A percentile compares a stretch with the other conserved stretches of the same genome.
Conservation (phyloP, 2,113 vertebrate species). For the Clarias magur region DNA sequence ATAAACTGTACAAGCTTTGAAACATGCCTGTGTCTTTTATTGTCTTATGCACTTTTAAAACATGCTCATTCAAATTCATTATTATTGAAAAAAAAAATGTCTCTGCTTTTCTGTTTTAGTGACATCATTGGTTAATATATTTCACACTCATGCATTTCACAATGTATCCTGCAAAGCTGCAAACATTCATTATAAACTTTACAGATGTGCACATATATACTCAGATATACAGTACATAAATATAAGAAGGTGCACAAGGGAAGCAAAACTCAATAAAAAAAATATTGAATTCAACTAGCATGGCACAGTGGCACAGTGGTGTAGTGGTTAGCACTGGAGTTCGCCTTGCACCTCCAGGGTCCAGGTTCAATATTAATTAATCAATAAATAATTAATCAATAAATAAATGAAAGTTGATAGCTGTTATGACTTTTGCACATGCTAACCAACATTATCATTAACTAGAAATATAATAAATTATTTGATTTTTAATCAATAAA, state of each 20-base stretch:
- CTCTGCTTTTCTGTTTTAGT: too few relatives aligned
- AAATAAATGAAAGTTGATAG: neutral
- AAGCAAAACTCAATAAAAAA: too few relatives aligned
- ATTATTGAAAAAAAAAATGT: neutral
- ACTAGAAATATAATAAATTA: too few relatives aligned
- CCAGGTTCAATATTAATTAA: too few relatives aligned
- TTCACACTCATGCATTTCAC: neutral
- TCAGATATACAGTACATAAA: neutral
- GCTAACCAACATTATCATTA: neutral
- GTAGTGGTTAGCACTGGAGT: too few relatives aligned
- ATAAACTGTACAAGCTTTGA: constrained; percentile 50
- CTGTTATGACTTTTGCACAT: neutral
- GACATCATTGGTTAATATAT: neutral
- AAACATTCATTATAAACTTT: neutral
- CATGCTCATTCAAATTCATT: neutral
- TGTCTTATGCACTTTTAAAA: neutral
- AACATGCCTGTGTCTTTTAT: neutral
- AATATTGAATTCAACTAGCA: too few relatives aligned
- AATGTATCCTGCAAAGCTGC: neutral
- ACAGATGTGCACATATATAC: neutral
- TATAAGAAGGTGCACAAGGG: neutral
- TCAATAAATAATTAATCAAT: too few relatives aligned
- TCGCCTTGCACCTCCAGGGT: too few relatives aligned
- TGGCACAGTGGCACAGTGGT: too few relatives aligned
- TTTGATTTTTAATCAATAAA: neutral